Evolutionary conservation across 2,888 invertebrate genomes (phyloP), one percentile per base, ranked within the genome.

Genomic region (Antheraea assamensis): DNA sequence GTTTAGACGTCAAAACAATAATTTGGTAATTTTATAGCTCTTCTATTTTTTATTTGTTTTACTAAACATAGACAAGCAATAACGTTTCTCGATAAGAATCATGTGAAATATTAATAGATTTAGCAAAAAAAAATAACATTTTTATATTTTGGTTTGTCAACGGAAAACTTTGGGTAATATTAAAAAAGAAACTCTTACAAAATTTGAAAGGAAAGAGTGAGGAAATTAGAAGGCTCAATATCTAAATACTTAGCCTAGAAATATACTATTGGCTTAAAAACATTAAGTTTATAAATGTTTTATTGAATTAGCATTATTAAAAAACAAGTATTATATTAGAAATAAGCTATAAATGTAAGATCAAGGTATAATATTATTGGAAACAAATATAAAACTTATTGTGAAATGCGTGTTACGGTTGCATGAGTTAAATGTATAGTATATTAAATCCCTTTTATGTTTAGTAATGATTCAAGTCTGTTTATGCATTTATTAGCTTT

Each of bases 401-500:
- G n/a, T 19, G 68, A 35, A n/a, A n/a, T 21, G 17, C 35, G 49
- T 58, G 24, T 70, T 61, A 58, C 30, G 17, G 49, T 70, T 73
- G n/a, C 42, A 35, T 55, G 55, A 70, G 24, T 68, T 55, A 70
- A 52, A 35, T 70, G 70, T 70, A 58, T 70, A 71, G 30, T 47
- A 30, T 31, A 71, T 21, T 27, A 64, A 73, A 58, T 27, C 61
- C 49, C 52, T 64, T 31, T 49, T 71, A 58, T 42, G n/a, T 68
- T 47, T 72, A 61, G 71, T 76, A 74, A 78, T 81, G 81, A 13
- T 35, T 35, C 21, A 90, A 92, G 92, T 92, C 91, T 94, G 90
- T 87, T 83, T 81, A 81, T 88, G 93, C 93, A 93, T 93, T 93
- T 94, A 93, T 85, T 91, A 89, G 83, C 80, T 80, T 84, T 76